Conservation (phyloP, 2,888 invertebrate genomes). For the Nycteola revayana region DNA sequence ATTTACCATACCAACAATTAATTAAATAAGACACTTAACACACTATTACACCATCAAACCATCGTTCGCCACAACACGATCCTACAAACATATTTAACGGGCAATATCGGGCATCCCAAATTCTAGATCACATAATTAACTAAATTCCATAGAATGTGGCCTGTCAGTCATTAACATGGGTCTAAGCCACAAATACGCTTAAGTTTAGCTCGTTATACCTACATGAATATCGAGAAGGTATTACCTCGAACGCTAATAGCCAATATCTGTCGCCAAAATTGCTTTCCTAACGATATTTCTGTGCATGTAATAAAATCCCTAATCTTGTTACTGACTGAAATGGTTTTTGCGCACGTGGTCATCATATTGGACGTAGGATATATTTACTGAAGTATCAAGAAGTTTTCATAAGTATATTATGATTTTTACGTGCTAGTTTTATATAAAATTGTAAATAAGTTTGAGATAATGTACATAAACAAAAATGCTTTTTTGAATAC, state of each 20-base stretch:
- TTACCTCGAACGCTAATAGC: slow-evolving; percentile 74
- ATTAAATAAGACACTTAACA: slow-evolving; percentile 17
- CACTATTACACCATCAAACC: slow-evolving; percentile 16
- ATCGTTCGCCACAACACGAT: slow-evolving; percentile 27
- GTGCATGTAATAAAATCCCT: slow-evolving; percentile 75
- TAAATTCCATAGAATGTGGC: slow-evolving; percentile 13
- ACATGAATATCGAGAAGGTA: slow-evolving; percentile 71
- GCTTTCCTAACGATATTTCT: slow-evolving; percentile 79
- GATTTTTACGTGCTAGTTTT: no score
- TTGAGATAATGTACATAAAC: no score
- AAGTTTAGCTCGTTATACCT: slow-evolving; percentile 55
- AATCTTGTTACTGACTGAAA: slow-evolving; percentile 68
- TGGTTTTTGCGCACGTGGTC: slow-evolving; percentile 56
- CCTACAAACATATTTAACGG: no score
- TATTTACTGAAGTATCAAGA: no score
- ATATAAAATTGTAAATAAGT: no score
- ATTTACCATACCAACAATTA: slow-evolving; percentile 10
- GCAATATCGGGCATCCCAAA: slow-evolving; percentile 14
- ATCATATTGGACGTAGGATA: slow-evolving; percentile 38
- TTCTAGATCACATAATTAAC: slow-evolving; percentile 25
- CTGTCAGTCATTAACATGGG: slow-evolving; percentile 26
- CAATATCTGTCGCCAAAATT: slow-evolving; percentile 79
- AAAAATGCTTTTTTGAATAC: no score
- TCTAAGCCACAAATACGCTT: slow-evolving; percentile 58
- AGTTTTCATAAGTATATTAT: no score